Evolutionary conservation across 2,888 invertebrate species (phyloP).

Genomic region (Helicoverpa assulta): DNA sequence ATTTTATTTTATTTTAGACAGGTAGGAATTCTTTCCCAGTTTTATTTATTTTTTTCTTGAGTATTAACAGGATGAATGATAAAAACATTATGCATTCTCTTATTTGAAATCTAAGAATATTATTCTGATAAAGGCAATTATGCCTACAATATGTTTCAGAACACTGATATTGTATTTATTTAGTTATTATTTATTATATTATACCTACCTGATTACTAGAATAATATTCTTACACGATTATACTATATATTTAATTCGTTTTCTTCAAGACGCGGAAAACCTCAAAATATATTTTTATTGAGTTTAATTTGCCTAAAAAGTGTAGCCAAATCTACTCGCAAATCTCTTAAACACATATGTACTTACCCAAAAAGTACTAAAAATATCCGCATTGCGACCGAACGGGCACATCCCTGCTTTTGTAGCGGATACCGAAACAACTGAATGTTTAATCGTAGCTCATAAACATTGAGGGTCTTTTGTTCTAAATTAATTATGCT

Average conservation of each 20-base stretch:
- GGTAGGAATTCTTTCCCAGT: too few relatives aligned
- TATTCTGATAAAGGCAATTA: neutral
- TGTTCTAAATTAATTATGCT: constrained; percentile 56
- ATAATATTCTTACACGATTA: too few relatives aligned
- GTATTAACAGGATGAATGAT: too few relatives aligned
- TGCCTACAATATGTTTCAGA: neutral
- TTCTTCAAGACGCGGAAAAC: too few relatives aligned
- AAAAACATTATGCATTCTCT: too few relatives aligned
- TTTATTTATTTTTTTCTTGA: too few relatives aligned
- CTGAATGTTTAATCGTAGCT: constrained; percentile 55
- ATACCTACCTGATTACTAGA: too few relatives aligned
- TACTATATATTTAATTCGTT: too few relatives aligned
- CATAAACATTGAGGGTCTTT: constrained; percentile 57
- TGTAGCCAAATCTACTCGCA: neutral
- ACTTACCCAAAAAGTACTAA: constrained; percentile 13
- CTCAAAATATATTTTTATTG: too few relatives aligned
- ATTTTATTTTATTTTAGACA: too few relatives aligned
- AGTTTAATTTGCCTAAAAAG: too few relatives aligned
- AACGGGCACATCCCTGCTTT: constrained; percentile 48
- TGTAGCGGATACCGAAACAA: constrained; percentile 54
- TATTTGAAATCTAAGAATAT: neutral
- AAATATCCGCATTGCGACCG: constrained; percentile 66
- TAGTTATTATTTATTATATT: too few relatives aligned
- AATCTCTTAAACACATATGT: neutral
- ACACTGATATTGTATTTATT: neutral